Percentiles rank a stretch among this genome's conserved stretches.
phyloP scores from a whole-genome alignment of 1,140 invertebrate genomes.

The Mya arenaria region DNA sequence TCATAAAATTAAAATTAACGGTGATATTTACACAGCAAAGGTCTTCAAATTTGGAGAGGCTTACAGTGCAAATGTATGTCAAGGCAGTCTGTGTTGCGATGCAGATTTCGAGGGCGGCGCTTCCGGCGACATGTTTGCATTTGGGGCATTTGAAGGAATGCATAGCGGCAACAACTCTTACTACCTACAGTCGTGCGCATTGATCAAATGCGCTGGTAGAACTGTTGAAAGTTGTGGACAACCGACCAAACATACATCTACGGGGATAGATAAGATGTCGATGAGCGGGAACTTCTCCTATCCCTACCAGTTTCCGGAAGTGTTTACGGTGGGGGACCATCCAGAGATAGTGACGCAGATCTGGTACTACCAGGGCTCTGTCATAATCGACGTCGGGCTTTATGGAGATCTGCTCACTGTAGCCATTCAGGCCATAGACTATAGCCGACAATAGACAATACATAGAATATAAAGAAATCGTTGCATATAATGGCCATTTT shows the following conservation, averaged over 20 bases:
- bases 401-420: constrained; percentile 22
- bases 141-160: constrained; percentile 66
- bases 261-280: constrained; percentile 39
- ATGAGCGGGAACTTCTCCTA: constrained; percentile 47
- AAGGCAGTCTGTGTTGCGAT: constrained; percentile 61
- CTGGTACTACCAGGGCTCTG: constrained; percentile 28
- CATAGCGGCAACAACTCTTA: constrained; percentile 45
- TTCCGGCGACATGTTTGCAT: constrained; percentile 47
- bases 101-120: constrained; percentile 48
- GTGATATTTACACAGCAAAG: background rate
- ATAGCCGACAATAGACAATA: no score
- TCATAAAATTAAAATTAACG: background rate
- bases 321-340: background rate
- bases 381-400: constrained; percentile 38
- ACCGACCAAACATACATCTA: background rate
- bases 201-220: constrained; percentile 60
- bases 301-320: constrained; percentile 43
- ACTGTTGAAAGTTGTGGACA: constrained; percentile 22
- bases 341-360: background rate
- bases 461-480: no score
- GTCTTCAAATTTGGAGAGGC: constrained; percentile 8
- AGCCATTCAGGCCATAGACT: constrained; percentile 16
- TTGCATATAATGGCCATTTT: no score
- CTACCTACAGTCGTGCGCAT: constrained; percentile 62
- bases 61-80: constrained; percentile 51